Evolutionary conservation across 1,140 invertebrate genomes (phyloP), one percentile per base, ranked within the genome.

Genomic region (Nephotettix cincticeps): DNA sequence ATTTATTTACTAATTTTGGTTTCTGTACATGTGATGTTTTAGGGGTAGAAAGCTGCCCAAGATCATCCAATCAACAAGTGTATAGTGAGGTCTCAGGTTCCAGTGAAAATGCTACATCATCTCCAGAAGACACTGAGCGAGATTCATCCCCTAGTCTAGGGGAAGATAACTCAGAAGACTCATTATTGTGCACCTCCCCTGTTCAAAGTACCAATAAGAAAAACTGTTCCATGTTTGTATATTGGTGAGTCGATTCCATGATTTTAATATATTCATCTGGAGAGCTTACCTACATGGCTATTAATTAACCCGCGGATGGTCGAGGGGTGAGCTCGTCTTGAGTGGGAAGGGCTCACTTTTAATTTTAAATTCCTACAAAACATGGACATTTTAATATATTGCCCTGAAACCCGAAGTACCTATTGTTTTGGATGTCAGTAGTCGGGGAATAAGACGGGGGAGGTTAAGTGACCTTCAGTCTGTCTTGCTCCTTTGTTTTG

Each of bases 91-190:
- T 65, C 13, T 65, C 63, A 6, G 63, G 63, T 2, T 65, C 63
- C 4, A 65, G 63, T 36, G 63, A 43, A 21, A 65, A 65, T 40
- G 36, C 63, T 9, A 65, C 63, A 4, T 36, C 28, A n/a, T 65
- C 63, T 14, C 63, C 63, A 19, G 63, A 65, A 36, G 36, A 32
- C 23, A 65, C 63, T 25, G 63, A 65, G 21, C 11, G 63, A 32
- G 63, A 65, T 25, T 65, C 63, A 17, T 56, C 66, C n/a, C 56
- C 68, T 47, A 73, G 69, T 67, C 23, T 32, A 61, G 66, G 65
- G 58, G 61, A 66, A 17, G 40, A 61, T 40, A 40, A 71, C 25
- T 71, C 56, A 36, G 58, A 64, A 43, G 36, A 43, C 25, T 61
- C 47, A 9, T 25, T 70, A 27, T 29, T 30, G 1, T 65, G 36